Evolutionary conservation across 2,797 vertebrate genomes (phyloP), one percentile per base, ranked within the genome.

Genomic region (Halcyon chelicuti): DNA sequence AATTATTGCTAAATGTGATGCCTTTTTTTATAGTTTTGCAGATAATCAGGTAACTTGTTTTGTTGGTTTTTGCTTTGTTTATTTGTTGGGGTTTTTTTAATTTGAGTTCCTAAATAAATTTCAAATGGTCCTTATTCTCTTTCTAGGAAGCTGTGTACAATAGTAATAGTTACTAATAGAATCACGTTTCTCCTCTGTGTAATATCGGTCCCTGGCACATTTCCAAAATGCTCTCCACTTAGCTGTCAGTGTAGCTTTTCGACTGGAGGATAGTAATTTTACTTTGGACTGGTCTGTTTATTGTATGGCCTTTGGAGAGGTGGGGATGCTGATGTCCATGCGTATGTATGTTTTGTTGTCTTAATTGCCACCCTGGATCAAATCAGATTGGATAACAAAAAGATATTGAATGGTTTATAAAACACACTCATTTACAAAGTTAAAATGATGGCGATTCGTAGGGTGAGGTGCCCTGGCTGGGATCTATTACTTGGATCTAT

Each of bases 291-390:
- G 0, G 8, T 33, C 10, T 79, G 19, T 55, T 86, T 44, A 7
- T 44, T 65, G 9, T 22, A 72, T 60, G 58, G 15, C 29, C 37
- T 86, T 81, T 20, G 33, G 8, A 63, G 49, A 80, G 31, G 17
- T 1, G 22, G 6, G 9, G 28, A 60, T 2, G 1, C 55, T 89
- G 70, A 31, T 82, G 12, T 28, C 68, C 12, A 3, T 1, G 1
- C 2, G 0, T 39, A 8, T 26, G 17, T 52, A 10, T 39, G 19
- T 58, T 67, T 77, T 71, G 28, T 39, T 62, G 37, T 42, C 51
- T 62, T 58, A n/a, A 58, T 85, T 70, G 37, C 31, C n/a, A 33
- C 17, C 19, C 10, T 70, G 31, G 35, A 47, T 57, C 60, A 35
- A 52, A 63, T 83, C 63, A 63, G 23, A 13, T 39, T 21, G 55